phyloP scores from a whole-genome alignment of 2,113 vertebrate genomes.

The Choloepus hoffmanni region DNA sequence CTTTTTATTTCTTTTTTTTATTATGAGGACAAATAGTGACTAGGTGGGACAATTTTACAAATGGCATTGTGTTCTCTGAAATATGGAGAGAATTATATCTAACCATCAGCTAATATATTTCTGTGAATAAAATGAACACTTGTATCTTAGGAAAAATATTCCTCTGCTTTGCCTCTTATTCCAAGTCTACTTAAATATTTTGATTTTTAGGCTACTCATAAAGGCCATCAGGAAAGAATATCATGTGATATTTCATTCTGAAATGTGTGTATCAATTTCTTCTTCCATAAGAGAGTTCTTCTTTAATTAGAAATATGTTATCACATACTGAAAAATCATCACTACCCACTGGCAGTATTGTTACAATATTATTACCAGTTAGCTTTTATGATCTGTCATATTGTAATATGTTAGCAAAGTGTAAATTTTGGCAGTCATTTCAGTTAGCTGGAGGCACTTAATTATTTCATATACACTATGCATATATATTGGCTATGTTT shows the following conservation, averaged over 20 bases:
- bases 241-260: constrained; percentile 38
- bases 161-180: background rate
- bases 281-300: constrained; percentile 38
- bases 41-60: background rate
- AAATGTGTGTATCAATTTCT: constrained; percentile 36
- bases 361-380: constrained; percentile 19
- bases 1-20: background rate
- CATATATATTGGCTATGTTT: constrained; percentile 53
- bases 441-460: constrained; percentile 59
- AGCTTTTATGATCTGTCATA: constrained; percentile 74
- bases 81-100: background rate
- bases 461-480: constrained; percentile 51
- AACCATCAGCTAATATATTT: background rate
- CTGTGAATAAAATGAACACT: background rate
- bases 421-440: constrained; percentile 56
- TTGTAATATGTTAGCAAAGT: constrained; percentile 64
- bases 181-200: background rate
- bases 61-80: background rate
- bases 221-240: constrained; percentile 23
- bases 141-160: background rate
- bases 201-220: background rate
- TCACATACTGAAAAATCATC: constrained; percentile 64
- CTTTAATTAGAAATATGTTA: constrained; percentile 71
- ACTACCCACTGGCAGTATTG: background rate
- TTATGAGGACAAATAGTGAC: background rate